A percentile compares a stretch with the other conserved stretches of the same genome.
phyloP scores from a whole-genome alignment of 2,888 invertebrate species.

The Protophormia terraenovae region DNA sequence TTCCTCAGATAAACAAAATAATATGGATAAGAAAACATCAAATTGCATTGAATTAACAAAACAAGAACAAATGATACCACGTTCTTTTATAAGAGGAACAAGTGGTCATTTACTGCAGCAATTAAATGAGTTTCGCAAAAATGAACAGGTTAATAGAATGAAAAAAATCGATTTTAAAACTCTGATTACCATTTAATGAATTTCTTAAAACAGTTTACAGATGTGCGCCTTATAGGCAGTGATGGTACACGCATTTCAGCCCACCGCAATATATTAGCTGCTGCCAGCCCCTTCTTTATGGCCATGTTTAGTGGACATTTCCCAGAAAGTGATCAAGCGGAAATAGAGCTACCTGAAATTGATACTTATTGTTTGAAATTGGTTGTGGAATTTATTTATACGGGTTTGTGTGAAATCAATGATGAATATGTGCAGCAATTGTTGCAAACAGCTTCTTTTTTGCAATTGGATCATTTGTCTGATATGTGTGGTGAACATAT shows the following conservation, averaged over 20 bases:
- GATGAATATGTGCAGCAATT: constrained; percentile 71
- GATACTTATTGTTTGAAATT: constrained; percentile 69
- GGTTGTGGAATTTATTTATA: constrained; percentile 73
- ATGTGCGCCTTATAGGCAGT: constrained; percentile 69
- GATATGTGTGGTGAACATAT: constrained; percentile 71
- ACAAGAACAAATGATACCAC: constrained; percentile 56
- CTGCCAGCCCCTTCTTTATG: constrained; percentile 73
- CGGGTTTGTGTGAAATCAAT: constrained; percentile 70
- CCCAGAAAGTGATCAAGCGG: constrained; percentile 71
- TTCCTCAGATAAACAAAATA: constrained; percentile 15
- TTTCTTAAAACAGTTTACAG: constrained; percentile 73
- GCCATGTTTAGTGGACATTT: constrained; percentile 74
- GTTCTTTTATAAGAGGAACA: constrained; percentile 59
- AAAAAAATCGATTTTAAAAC: constrained; percentile 13
- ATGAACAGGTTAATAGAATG: constrained; percentile 63
- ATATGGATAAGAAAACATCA: constrained; percentile 27
- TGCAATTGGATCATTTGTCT: constrained; percentile 72
- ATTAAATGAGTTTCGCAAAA: constrained; percentile 69
- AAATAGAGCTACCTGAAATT: constrained; percentile 71
- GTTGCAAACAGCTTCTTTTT: constrained; percentile 71
- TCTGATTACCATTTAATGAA: too few species aligned
- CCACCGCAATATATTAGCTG: constrained; percentile 73
- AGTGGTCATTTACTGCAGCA: constrained; percentile 64
- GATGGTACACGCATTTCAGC: constrained; percentile 69
- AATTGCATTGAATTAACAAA: constrained; percentile 56